Conservation (phyloP, 2,113 vertebrate genomes). For the Chionis minor region DNA sequence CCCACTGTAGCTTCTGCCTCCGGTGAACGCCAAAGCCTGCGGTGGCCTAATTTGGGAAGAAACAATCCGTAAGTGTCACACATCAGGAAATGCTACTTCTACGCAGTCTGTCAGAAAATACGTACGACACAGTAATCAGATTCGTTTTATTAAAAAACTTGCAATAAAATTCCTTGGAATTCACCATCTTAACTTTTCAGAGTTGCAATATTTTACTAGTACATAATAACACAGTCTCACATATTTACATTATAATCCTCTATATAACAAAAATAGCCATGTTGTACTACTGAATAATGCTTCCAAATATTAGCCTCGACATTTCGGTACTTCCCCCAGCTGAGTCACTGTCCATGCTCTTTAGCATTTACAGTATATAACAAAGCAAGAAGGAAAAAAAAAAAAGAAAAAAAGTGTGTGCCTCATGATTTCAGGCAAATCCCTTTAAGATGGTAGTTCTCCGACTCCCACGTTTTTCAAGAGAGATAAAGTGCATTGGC, state of each 20-base stretch:
- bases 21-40: neutral
- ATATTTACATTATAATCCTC: slow-evolving; percentile 82
- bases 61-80: neutral
- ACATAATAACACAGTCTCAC: slow-evolving; percentile 79
- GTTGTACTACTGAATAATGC: slow-evolving; percentile 75
- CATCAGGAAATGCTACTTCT: neutral
- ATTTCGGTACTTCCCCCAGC: slow-evolving; percentile 2
- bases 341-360: slow-evolving; percentile 57
- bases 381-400: slow-evolving; percentile 54
- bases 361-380: slow-evolving; percentile 61
- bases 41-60: neutral
- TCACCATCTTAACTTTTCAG: slow-evolving; percentile 80
- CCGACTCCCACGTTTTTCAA: slow-evolving; percentile 68
- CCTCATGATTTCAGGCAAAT: slow-evolving; percentile 58
- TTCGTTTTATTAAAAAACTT: slow-evolving; percentile 78
- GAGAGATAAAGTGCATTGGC: slow-evolving; percentile 88
- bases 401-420: neutral
- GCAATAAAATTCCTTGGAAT: slow-evolving; percentile 82
- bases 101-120: neutral
- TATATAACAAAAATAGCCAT: slow-evolving; percentile 86
- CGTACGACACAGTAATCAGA: slow-evolving; percentile 1
- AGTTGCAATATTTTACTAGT: slow-evolving; percentile 81
- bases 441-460: slow-evolving; percentile 66
- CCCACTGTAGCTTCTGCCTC: neutral
- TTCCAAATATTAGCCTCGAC: slow-evolving; percentile 68